Conservation (phyloP, 2,797 vertebrate genomes). For the Alfaro cultratus region DNA sequence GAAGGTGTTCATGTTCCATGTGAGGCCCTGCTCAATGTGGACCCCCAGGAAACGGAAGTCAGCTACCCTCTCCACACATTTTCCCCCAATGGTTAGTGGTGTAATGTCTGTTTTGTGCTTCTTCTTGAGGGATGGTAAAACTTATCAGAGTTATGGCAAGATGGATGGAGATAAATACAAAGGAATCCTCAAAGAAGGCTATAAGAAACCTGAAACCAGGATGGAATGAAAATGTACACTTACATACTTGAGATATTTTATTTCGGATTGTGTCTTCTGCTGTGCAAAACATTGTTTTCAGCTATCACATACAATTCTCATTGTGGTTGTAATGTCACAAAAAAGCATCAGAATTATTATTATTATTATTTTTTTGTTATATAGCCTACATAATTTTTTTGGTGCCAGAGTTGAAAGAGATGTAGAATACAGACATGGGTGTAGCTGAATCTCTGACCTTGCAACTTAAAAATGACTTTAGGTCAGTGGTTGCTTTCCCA, state of each 20-base stretch:
- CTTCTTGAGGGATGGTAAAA: too few species aligned
- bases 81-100: too few species aligned
- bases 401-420: constrained; percentile 3
- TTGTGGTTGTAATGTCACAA: neutral
- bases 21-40: too few species aligned
- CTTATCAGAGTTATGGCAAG: too few species aligned
- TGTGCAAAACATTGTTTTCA: neutral
- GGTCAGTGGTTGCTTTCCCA: constrained; percentile 16
- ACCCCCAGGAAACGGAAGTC: too few species aligned
- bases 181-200: too few species aligned
- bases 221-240: neutral
- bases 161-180: too few species aligned
- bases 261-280: neutral
- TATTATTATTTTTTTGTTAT: too few species aligned
- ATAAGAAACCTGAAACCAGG: too few species aligned
- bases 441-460: constrained; percentile 42
- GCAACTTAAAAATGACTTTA: constrained; percentile 38
- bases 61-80: too few species aligned
- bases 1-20: too few species aligned
- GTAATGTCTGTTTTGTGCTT: too few species aligned
- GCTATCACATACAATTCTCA: neutral
- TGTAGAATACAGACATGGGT: constrained; percentile 38
- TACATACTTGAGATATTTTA: neutral
- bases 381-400: neutral
- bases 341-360: neutral